Conservation (phyloP, 2,113 vertebrate genomes). For the Leuciscus idus region DNA sequence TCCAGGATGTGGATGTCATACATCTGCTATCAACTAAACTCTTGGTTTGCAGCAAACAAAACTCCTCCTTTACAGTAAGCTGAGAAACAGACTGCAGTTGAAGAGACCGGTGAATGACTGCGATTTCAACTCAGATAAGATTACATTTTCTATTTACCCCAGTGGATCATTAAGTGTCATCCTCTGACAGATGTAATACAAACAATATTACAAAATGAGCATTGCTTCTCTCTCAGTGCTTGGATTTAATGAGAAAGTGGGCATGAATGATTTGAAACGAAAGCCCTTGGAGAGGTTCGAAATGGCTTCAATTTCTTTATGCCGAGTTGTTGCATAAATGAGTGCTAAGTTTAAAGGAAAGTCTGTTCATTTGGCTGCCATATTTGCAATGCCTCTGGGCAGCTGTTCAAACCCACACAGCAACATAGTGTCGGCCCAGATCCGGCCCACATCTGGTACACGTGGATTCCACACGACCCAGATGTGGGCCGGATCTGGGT, state of each 20-base stretch:
- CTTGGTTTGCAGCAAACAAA: neutral
- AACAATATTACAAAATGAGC: neutral
- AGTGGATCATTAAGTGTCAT: constrained; percentile 12
- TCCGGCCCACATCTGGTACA: too few species aligned
- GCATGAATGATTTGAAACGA: neutral
- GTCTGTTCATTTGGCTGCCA: too few species aligned
- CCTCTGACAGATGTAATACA: constrained; percentile 16
- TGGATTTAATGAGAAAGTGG: constrained; percentile 14
- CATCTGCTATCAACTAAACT: neutral
- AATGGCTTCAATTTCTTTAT: neutral
- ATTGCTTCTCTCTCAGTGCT: neutral
- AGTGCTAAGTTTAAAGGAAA: neutral
- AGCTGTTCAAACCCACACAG: too few species aligned
- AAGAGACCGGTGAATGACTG: neutral
- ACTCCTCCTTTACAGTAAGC: neutral
- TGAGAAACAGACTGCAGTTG: constrained; percentile 18
- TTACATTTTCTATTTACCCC: constrained; percentile 12
- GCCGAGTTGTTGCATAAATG: neutral
- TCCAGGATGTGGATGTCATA: constrained; percentile 1
- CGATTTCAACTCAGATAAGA: constrained; percentile 15
- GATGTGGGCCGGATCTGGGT: too few species aligned
- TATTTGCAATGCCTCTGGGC: too few species aligned
- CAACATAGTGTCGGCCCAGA: too few species aligned
- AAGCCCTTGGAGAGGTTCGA: neutral
- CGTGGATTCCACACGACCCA: too few species aligned